phyloP scores from a whole-genome alignment of 2,113 vertebrate species.

The Verasper variegatus region DNA sequence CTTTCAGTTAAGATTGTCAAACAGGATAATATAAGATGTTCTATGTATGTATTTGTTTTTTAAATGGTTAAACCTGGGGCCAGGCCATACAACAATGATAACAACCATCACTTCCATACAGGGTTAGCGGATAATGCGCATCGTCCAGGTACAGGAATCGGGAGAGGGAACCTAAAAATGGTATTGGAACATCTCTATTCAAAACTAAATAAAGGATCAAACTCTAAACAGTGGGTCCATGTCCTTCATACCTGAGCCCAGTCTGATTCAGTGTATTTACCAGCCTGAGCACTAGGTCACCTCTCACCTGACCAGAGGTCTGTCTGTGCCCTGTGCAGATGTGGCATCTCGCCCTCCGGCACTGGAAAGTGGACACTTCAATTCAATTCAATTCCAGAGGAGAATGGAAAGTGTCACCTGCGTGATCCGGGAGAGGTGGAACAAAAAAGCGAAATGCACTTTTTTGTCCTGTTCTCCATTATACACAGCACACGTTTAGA shows the following conservation, averaged over 20 bases:
- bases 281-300: background rate
- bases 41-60: too few relatives aligned
- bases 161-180: too few relatives aligned
- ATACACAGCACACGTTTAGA: background rate
- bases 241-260: background rate
- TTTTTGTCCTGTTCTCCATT: background rate
- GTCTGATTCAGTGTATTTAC: background rate
- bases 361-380: background rate
- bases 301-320: background rate
- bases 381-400: background rate
- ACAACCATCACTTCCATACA: too few relatives aligned
- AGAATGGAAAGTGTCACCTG: constrained; percentile 6
- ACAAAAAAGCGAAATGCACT: background rate
- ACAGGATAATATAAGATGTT: too few relatives aligned
- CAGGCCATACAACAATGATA: too few relatives aligned
- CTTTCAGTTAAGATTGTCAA: too few relatives aligned
- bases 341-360: constrained; percentile 3
- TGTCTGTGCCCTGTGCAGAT: background rate
- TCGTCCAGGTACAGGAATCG: background rate
- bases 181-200: background rate
- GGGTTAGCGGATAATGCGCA: background rate
- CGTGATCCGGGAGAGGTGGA: background rate
- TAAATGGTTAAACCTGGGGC: too few relatives aligned
- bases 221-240: background rate
- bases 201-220: too few relatives aligned